Percentiles rank a stretch among this genome's conserved stretches.
These are phyloP conservation scores for Pedionomus torquatus DNA, from an alignment of 2,113 vertebrate genomes.

Conservation along the genomic window DNA sequence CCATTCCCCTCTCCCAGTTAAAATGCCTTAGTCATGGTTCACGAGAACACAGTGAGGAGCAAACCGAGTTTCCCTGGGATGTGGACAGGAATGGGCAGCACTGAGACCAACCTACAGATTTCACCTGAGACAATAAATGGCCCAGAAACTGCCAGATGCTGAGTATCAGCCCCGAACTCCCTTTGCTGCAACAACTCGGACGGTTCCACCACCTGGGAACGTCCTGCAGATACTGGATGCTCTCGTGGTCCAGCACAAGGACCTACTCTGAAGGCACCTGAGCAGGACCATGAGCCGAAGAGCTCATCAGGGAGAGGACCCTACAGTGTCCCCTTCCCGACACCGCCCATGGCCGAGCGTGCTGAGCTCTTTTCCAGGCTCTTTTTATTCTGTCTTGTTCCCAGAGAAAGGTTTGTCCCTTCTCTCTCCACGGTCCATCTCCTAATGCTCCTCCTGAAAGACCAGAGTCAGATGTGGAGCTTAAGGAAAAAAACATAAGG, in stretches of 20 bases:
- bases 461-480: neutral
- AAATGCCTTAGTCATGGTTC: accelerated
- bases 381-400: neutral
- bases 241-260: neutral
- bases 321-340: neutral
- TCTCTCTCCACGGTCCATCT: neutral
- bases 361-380: neutral
- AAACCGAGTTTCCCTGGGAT: neutral
- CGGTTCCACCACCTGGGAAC: accelerated
- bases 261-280: neutral
- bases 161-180: accelerated
- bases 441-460: neutral
- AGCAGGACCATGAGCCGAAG: neutral
- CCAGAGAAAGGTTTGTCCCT: neutral
- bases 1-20: neutral
- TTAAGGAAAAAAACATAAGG: accelerated
- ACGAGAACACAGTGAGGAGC: neutral
- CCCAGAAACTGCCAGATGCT: no score
- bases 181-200: accelerated
- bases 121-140: neutral
- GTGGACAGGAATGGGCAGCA: accelerated
- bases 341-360: neutral
- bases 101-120: neutral
- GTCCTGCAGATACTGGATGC: accelerated
- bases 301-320: neutral